These are phyloP conservation scores for Rapana venosa DNA, from an alignment of 2,888 invertebrate species.

Conservation along the genomic window DNA sequence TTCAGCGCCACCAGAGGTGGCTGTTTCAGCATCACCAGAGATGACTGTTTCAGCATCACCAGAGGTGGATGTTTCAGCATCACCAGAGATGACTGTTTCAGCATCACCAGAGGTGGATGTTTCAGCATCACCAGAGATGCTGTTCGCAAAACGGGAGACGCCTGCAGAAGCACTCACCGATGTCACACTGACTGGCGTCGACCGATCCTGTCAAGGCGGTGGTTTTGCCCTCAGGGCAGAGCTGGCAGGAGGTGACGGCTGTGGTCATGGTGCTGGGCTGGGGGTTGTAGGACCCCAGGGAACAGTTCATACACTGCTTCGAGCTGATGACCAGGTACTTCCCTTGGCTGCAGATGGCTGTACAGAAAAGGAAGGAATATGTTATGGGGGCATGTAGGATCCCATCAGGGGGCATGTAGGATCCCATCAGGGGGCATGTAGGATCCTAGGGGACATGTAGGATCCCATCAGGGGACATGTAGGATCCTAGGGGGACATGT, in stretches of 20 bases:
- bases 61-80: too few species aligned
- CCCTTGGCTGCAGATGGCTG: neutral
- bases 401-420: too few species aligned
- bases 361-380: neutral
- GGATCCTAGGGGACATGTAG: too few species aligned
- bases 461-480: too few species aligned
- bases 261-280: neutral
- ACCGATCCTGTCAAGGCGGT: neutral
- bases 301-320: neutral
- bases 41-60: too few species aligned
- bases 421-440: too few species aligned
- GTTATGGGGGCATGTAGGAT: too few species aligned
- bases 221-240: neutral
- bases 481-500: too few species aligned
- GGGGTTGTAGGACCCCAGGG: neutral
- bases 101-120: too few species aligned
- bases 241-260: neutral
- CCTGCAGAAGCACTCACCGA: neutral
- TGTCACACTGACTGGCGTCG: neutral
- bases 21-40: too few species aligned
- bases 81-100: too few species aligned
- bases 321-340: neutral
- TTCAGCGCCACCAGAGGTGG: too few species aligned
- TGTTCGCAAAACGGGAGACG: neutral
- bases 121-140: neutral